phyloP scores from a whole-genome alignment of 2,888 invertebrate genomes.

The Clanis bilineata region DNA sequence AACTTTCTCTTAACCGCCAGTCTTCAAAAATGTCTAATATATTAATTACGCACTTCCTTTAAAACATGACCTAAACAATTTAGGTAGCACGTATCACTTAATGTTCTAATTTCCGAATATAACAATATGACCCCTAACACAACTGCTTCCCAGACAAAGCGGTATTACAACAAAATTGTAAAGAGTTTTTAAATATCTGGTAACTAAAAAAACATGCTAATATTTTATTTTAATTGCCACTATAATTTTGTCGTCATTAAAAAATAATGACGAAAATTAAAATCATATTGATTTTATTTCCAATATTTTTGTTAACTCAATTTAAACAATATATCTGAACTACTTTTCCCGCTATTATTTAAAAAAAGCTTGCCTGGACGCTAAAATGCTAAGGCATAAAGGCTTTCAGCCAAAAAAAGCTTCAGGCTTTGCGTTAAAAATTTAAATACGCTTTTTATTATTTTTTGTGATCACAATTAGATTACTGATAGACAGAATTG shows the following conservation, averaged over 20 bases:
- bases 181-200: too few species aligned
- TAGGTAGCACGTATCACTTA: conserved; percentile 42
- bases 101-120: not conserved
- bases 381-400: not conserved
- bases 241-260: too few species aligned
- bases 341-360: not conserved
- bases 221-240: too few species aligned
- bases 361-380: not conserved
- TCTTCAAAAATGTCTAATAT: conserved; percentile 20
- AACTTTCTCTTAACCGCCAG: conserved; percentile 27
- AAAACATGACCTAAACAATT: conserved; percentile 36
- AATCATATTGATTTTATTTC: too few species aligned
- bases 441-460: not conserved
- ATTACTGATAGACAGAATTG: conserved; percentile 14
- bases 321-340: not conserved
- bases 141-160: conserved; percentile 1
- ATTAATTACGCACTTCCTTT: conserved; percentile 11
- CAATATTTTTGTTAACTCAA: not conserved
- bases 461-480: not conserved
- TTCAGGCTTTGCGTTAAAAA: conserved; percentile 1
- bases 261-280: too few species aligned
- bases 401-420: conserved; percentile 4
- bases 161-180: not conserved
- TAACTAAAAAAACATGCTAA: too few species aligned
- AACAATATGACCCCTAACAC: not conserved